Conservation (phyloP, 2,888 invertebrate genomes). For the Gryllus longicercus region DNA sequence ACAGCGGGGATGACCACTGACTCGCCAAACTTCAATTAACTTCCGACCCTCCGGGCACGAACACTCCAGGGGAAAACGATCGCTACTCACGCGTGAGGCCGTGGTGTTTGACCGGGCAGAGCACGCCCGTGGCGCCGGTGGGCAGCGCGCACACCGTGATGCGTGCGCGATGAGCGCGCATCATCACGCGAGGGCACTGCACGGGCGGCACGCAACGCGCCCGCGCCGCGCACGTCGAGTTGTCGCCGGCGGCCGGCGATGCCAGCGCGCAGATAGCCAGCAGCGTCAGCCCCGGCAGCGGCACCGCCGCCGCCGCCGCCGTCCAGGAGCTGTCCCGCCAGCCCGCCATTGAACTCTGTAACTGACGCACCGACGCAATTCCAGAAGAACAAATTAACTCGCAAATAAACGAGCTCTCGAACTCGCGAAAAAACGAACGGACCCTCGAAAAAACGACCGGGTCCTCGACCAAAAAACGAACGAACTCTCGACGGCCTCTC, state of each 20-base stretch:
- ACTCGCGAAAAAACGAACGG: too few species aligned
- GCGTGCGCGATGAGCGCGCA: not conserved
- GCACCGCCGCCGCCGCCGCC: not conserved
- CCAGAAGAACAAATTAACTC: too few species aligned
- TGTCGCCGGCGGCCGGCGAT: not conserved
- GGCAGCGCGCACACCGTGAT: not conserved
- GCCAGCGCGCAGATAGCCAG: not conserved
- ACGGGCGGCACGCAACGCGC: not conserved
- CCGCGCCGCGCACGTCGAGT: not conserved
- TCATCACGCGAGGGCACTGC: not conserved
- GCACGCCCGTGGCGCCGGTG: not conserved
- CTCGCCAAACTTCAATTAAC: too few species aligned
- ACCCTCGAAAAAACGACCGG: rapidly evolving
- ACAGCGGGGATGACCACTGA: too few species aligned
- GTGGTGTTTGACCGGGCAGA: not conserved
- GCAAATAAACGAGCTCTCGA: too few species aligned
- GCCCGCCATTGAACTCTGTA: not conserved
- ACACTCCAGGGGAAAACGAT: too few species aligned
- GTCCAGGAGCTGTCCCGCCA: not conserved
- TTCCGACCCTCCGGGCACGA: too few species aligned
- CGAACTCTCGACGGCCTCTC: too few species aligned
- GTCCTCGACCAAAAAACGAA: rapidly evolving
- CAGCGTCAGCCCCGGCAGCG: not conserved
- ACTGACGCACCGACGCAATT: not conserved
- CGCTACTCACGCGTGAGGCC: too few species aligned